phyloP scores from a whole-genome alignment of 1,140 invertebrate genomes.

The Belonocnema kinseyi region DNA sequence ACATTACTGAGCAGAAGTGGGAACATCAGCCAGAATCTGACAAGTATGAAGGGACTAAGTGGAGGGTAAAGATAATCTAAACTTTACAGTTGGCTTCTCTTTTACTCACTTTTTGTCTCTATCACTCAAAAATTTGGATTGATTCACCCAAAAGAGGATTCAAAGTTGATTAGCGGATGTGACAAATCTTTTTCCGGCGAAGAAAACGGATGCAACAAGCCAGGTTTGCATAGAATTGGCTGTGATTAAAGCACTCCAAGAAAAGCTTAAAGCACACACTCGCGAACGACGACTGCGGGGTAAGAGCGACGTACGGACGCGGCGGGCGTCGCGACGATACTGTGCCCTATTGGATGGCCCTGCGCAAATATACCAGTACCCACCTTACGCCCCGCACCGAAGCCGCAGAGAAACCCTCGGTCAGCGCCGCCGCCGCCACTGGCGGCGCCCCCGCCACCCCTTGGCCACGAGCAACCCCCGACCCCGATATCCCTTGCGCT shows the following conservation, averaged over 20 bases:
- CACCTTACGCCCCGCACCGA: conserved; percentile 61
- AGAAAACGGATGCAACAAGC: not conserved
- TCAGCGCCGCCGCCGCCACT: conserved; percentile 53
- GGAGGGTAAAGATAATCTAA: not conserved
- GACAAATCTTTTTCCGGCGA: not conserved
- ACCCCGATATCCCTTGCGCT: conserved; percentile 44
- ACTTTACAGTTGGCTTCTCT: not conserved
- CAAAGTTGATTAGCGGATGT: not conserved
- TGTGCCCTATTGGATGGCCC: conserved; percentile 74
- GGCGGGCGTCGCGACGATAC: conserved; percentile 69
- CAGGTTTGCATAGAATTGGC: not conserved
- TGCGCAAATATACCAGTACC: conserved; percentile 75
- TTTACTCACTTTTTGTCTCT: conserved; percentile 24
- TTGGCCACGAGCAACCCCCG: conserved; percentile 23
- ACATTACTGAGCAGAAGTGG: not conserved
- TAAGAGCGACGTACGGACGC: conserved; percentile 47
- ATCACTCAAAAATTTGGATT: not conserved
- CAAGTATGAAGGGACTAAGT: not conserved
- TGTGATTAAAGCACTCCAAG: conserved; percentile 6
- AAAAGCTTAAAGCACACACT: conserved; percentile 37
- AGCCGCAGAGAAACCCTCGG: conserved; percentile 52
- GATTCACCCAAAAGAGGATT: not conserved
- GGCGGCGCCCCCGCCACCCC: conserved; percentile 57
- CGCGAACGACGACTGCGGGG: conserved; percentile 37
- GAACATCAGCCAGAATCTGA: conserved; percentile 24